Base-by-base conservation (phyloP, 2,113 vertebrate species). In the Thryonomys swinderianus region DNA sequence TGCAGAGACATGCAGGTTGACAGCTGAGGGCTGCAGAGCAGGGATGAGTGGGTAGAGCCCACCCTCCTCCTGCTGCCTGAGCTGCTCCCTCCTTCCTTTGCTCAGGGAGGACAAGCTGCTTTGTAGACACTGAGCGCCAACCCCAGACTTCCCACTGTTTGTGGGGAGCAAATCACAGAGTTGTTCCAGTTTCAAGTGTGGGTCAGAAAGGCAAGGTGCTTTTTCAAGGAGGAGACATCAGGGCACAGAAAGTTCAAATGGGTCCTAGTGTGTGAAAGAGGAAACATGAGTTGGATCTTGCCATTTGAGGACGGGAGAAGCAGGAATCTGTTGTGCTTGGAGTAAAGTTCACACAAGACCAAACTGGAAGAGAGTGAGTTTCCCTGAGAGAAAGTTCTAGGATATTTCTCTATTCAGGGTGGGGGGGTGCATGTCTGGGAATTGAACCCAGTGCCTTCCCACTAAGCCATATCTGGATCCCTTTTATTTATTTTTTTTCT, bases 231-330 rank as follows among this genome's bases (percentile, higher is more conserved):
- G 37, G 20, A 57, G 55, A 23, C 12, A 25, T 9, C 10, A 12
- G 3, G 61, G 74, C 17, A 3, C 20, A 13, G 5, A 2, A 23
- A 11, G 18, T 1, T 30, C 3, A 69, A 5, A 2, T 1, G 6
- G 6, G 40, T 62, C 42, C 5, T 2, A 20, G 5, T 18, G 45
- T 0, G 0, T 0, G 27, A 2, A 34, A 12, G 17, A 3, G 8
- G 37, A 27, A 10, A 3, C 40, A 7, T 23, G 23, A 23, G 42
- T 1, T 3, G 21, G 27, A 51, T 13, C 9, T 23, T 14, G 32
- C 13, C 13, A 42, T 53, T 37, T 51, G 53, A 71, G 40, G 12
- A 32, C 1, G 11, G 12, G 7, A 32, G 59, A 57, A n/a, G 37
- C 23, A 7, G 40, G 40, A 74, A 45, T 13, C 3, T 32, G 14